phyloP scores from a whole-genome alignment of 1,140 invertebrate species.

The Harpegnathos saltator region DNA sequence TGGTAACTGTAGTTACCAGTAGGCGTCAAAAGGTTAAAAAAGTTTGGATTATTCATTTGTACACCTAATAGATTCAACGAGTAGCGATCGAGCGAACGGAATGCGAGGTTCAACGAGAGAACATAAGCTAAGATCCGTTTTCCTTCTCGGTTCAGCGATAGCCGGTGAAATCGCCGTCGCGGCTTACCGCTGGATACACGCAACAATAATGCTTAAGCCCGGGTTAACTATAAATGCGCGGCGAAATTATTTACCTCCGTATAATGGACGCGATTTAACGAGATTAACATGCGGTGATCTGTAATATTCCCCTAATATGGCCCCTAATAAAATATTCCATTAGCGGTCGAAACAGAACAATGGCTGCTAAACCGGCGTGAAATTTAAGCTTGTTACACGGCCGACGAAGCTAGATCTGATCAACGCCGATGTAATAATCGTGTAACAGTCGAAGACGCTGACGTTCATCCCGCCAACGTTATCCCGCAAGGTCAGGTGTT shows the following conservation, averaged over 20 bases:
- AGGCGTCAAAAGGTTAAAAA: no score
- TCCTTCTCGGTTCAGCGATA: background rate
- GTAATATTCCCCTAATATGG: conserved; percentile 58
- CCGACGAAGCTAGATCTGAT: conserved; percentile 29
- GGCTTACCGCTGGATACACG: conserved; percentile 2
- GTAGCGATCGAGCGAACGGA: no score
- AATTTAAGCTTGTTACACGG: conserved; percentile 49
- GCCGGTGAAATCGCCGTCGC: background rate
- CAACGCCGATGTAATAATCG: conserved; percentile 37
- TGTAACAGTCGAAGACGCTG: conserved; percentile 13
- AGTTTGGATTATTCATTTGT: no score
- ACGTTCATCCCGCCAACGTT: background rate
- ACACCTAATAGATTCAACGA: no score
- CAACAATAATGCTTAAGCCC: conserved; percentile 39
- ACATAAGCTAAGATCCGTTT: background rate
- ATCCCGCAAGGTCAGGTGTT: background rate
- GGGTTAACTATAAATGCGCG: conserved; percentile 32
- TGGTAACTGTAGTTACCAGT: no score
- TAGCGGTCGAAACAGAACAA: conserved; percentile 47
- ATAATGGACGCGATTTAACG: conserved; percentile 50
- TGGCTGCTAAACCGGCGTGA: conserved; percentile 51
- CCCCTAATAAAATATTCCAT: conserved; percentile 57
- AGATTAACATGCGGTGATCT: conserved; percentile 57
- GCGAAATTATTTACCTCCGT: conserved; percentile 50
- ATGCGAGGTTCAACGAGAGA: no score